Conservation (phyloP, 2,113 vertebrate genomes). For the Tursiops truncatus region DNA sequence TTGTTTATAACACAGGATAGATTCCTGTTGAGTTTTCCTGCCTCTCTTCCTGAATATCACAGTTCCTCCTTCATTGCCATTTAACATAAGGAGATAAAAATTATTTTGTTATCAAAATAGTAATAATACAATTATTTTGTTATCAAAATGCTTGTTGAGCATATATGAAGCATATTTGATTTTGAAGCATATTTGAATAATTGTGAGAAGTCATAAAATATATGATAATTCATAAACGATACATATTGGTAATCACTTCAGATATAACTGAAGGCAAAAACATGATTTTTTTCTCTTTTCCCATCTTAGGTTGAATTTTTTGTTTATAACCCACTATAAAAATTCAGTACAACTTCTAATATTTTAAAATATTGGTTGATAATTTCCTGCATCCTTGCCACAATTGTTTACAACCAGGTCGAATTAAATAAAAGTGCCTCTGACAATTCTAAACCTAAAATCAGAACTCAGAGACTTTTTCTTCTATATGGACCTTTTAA, state of each 20-base stretch:
- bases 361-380: conserved; percentile 41
- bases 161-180: background rate
- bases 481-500: background rate
- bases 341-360: conserved; percentile 7
- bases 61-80: background rate
- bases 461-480: background rate
- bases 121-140: too few species aligned
- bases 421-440: conserved; percentile 17
- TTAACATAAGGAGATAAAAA: background rate
- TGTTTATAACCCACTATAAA: conserved; percentile 21
- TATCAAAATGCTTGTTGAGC: background rate
- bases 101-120: background rate
- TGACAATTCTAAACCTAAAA: background rate
- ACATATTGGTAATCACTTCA: background rate
- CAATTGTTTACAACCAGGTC: background rate
- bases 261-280: background rate
- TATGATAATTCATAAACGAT: background rate
- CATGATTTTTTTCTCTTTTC: background rate
- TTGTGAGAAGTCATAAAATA: conserved; percentile 11
- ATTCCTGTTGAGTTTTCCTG: background rate
- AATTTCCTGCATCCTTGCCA: background rate
- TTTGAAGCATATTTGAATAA: conserved; percentile 9
- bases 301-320: background rate
- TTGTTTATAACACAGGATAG: background rate
- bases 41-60: background rate